Percentiles rank a stretch among this genome's conserved stretches.
Conservation (phyloP, 2,888 invertebrate species). For the Orthosia cruda region DNA sequence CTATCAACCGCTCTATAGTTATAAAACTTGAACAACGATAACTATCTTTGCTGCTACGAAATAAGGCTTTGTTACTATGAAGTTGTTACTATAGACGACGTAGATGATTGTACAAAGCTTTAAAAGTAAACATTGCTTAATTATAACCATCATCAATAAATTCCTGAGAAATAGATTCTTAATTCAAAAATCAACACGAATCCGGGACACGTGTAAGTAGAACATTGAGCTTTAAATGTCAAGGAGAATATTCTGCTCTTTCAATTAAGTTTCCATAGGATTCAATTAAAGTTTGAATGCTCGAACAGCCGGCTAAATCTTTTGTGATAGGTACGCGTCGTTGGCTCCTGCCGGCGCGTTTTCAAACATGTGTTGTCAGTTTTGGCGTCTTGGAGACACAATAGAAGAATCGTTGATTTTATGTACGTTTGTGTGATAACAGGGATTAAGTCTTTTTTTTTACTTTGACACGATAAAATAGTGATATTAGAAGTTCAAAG, state of each 20-base stretch:
- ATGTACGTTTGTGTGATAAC: neutral
- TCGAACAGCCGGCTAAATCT: constrained; percentile 45
- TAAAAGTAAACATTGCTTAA: neutral
- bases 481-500: neutral
- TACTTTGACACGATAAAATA: neutral
- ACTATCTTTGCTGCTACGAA: neutral
- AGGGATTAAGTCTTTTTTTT: neutral
- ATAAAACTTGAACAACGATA: neutral
- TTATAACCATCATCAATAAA: constrained; percentile 5
- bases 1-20: neutral
- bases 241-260: constrained; percentile 35
- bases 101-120: neutral
- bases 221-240: constrained; percentile 46
- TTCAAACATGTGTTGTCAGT: constrained; percentile 30
- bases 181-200: constrained; percentile 31
- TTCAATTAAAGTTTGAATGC: constrained; percentile 64
- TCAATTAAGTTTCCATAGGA: constrained; percentile 55
- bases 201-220: constrained; percentile 10
- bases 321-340: constrained; percentile 43
- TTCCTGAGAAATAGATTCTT: neutral
- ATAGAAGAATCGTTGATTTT: constrained; percentile 23
- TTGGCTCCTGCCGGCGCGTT: constrained; percentile 2
- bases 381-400: constrained; percentile 6
- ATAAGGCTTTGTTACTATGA: too few species aligned
- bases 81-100: too few species aligned